Evolutionary conservation across 2,888 invertebrate species (phyloP).

Genomic region (Euzetes globulus): DNA sequence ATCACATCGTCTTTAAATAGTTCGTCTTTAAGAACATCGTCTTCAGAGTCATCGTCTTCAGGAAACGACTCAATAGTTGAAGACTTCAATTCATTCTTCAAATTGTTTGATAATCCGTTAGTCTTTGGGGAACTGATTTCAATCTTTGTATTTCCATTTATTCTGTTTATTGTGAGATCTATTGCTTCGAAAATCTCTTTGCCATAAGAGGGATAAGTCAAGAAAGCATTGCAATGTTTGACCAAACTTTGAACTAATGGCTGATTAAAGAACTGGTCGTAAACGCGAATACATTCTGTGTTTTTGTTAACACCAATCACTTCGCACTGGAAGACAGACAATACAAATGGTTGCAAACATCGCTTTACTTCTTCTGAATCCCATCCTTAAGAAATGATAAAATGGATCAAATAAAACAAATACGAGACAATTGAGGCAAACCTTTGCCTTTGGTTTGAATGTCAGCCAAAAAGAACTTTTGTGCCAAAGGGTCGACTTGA

Average conservation of each 20-base stretch:
- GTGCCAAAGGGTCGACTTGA: background rate
- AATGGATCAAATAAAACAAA: background rate
- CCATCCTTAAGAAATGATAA: background rate
- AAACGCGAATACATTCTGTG: conserved; percentile 1
- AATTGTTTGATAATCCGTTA: no score
- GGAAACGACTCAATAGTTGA: no score
- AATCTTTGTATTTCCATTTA: no score
- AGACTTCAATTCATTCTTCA: no score
- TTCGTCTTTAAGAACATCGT: no score
- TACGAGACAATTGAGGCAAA: no score
- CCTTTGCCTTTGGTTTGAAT: background rate
- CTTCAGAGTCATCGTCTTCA: no score
- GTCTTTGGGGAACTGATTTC: no score
- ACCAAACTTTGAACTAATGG: background rate
- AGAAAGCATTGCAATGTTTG: background rate
- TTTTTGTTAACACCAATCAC: background rate
- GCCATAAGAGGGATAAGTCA: background rate
- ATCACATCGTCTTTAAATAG: no score
- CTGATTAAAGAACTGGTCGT: background rate
- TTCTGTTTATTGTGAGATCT: background rate
- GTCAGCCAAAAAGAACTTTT: background rate
- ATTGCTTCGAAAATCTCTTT: background rate
- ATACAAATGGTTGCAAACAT: background rate
- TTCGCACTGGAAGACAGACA: background rate
- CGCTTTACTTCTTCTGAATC: background rate